A percentile compares a stretch with the other conserved stretches of the same genome.
Evolutionary conservation across 2,888 invertebrate species (phyloP).

Genomic region (Apodemia hepburni): DNA sequence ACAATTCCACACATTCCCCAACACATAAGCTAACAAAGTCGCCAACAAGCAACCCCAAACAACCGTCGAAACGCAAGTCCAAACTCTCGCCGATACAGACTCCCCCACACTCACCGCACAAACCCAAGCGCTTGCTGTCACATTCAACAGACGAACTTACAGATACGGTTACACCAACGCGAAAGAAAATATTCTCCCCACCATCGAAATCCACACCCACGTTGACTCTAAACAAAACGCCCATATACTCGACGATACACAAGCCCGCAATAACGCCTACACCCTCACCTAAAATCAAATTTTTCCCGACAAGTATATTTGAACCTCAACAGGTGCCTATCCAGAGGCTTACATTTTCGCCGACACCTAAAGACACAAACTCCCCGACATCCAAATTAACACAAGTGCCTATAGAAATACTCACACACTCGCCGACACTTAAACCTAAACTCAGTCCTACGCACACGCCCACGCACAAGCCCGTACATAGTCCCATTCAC

Average conservation of each 20-base stretch:
- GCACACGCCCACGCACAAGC: background rate
- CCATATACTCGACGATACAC: background rate
- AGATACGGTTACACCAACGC: background rate
- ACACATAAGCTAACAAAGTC: background rate
- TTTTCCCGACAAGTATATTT: background rate
- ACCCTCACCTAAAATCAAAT: constrained; percentile 2
- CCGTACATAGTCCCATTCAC: constrained; percentile 5
- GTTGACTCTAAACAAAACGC: background rate
- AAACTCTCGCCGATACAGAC: background rate
- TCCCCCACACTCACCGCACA: too few species aligned
- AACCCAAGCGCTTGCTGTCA: too few species aligned
- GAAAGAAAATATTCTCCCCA: background rate
- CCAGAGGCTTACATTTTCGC: background rate
- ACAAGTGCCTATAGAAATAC: background rate
- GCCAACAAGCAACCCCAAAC: background rate
- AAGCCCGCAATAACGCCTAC: constrained; percentile 1
- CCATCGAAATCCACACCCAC: background rate
- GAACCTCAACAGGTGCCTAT: background rate
- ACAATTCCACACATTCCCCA: background rate
- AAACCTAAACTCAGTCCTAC: background rate
- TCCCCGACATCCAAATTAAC: constrained; percentile 1
- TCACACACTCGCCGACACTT: background rate
- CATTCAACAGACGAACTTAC: background rate
- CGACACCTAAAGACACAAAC: background rate
- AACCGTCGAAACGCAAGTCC: background rate